Conservation (phyloP, 2,113 vertebrate species). For the Sinosuthora webbiana region DNA sequence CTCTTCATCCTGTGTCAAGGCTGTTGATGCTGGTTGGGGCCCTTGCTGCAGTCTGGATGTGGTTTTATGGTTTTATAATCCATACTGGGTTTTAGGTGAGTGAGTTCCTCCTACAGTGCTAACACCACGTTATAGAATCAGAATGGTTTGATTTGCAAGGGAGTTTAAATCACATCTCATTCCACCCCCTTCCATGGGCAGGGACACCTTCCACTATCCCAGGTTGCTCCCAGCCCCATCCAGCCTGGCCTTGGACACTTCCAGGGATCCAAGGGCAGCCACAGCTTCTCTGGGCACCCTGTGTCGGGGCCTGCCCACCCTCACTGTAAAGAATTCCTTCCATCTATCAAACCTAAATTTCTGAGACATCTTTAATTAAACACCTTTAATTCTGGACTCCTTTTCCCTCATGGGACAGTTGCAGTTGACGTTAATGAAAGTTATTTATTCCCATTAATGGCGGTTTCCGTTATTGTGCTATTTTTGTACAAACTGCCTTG, state of each 20-base stretch:
- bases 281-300: background rate
- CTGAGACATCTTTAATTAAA: background rate
- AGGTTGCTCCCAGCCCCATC: fast-evolving
- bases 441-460: slow-evolving; percentile 58
- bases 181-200: background rate
- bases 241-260: background rate
- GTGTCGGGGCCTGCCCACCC: background rate
- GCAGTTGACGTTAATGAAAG: background rate
- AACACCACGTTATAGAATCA: background rate
- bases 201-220: background rate
- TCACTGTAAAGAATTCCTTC: background rate
- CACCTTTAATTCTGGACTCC: slow-evolving; percentile 39
- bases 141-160: background rate
- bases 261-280: background rate
- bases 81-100: background rate
- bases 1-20: background rate
- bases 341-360: background rate
- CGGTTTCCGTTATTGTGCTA: slow-evolving; percentile 15
- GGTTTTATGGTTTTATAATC: background rate
- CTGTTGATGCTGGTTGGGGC: background rate
- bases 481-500: background rate
- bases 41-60: background rate
- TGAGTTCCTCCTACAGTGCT: background rate
- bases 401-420: slow-evolving; percentile 21
- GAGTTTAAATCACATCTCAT: fast-evolving